These are phyloP conservation scores for Thera britannica DNA, from an alignment of 2,888 invertebrate species.

Conservation along the genomic window DNA sequence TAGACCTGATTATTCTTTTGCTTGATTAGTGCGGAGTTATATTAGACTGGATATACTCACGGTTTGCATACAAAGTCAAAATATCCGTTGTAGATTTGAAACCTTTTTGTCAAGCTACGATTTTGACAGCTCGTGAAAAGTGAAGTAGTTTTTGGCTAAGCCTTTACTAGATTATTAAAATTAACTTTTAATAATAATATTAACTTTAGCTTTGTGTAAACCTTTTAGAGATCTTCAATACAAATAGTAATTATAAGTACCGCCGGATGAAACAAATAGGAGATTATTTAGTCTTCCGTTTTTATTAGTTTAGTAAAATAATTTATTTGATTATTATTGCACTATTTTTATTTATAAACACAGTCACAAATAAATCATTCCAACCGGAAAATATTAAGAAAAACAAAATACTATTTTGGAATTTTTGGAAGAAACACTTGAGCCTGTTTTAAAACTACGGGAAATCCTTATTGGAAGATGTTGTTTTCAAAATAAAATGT, in stretches of 20 bases:
- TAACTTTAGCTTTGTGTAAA: not conserved
- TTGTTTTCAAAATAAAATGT: constrained; percentile 42
- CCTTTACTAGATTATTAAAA: not conserved
- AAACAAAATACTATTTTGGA: constrained; percentile 15
- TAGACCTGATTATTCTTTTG: too few species aligned
- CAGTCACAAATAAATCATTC: constrained; percentile 8
- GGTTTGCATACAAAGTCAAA: too few species aligned
- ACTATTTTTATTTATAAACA: not conserved
- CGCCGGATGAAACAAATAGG: not conserved
- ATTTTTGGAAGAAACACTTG: constrained; percentile 50
- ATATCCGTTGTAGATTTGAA: not conserved
- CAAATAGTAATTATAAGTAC: not conserved
- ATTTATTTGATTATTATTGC: constrained; percentile 9
- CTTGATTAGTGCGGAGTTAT: too few species aligned
- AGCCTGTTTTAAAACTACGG: constrained; percentile 46
- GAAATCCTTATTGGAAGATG: constrained; percentile 59
- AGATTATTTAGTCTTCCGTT: not conserved
- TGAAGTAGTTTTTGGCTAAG: not conserved
- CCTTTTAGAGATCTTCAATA: not conserved
- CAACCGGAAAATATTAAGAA: constrained; percentile 9
- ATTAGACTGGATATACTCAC: not conserved
- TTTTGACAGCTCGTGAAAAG: not conserved
- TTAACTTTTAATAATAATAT: not conserved
- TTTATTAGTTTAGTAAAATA: constrained; percentile 20
- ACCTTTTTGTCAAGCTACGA: not conserved